Conservation (phyloP, 2,113 vertebrate species). For the Limnothrissa miodon region DNA sequence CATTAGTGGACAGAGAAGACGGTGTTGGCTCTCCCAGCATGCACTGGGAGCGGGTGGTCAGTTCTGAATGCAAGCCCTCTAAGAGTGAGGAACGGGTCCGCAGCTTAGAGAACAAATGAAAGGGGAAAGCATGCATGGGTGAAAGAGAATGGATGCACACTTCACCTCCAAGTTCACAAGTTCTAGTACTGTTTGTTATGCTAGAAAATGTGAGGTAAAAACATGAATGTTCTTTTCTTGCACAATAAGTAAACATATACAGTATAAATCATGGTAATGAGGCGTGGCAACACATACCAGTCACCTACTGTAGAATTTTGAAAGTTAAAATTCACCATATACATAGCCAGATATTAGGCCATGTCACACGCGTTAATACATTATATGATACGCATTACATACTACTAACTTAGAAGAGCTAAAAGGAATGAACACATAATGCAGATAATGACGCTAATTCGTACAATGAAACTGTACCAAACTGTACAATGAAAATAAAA, state of each 20-base stretch:
- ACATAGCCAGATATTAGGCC: too few species aligned
- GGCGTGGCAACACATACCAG: background rate
- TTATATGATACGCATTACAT: too few species aligned
- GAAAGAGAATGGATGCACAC: background rate
- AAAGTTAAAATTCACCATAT: background rate
- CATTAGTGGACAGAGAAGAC: conserved; percentile 47
- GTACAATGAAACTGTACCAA: too few species aligned
- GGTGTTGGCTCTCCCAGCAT: conserved; percentile 77
- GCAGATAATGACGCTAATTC: too few species aligned
- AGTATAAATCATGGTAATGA: background rate
- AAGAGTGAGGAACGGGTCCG: conserved; percentile 85
- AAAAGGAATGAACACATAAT: too few species aligned
- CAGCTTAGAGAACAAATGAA: conserved; percentile 62
- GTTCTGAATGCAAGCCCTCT: conserved; percentile 80
- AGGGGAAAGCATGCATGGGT: background rate
- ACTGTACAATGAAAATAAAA: too few species aligned
- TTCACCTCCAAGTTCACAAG: background rate
- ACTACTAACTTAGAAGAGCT: too few species aligned
- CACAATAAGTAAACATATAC: background rate
- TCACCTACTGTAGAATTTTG: background rate
- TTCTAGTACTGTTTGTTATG: background rate
- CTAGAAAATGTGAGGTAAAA: background rate
- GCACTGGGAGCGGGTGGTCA: conserved; percentile 77
- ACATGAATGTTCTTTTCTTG: too few species aligned
- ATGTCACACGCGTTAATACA: background rate